phyloP scores from a whole-genome alignment of 1,140 invertebrate species.

The Mycetomoellerius zeteki region DNA sequence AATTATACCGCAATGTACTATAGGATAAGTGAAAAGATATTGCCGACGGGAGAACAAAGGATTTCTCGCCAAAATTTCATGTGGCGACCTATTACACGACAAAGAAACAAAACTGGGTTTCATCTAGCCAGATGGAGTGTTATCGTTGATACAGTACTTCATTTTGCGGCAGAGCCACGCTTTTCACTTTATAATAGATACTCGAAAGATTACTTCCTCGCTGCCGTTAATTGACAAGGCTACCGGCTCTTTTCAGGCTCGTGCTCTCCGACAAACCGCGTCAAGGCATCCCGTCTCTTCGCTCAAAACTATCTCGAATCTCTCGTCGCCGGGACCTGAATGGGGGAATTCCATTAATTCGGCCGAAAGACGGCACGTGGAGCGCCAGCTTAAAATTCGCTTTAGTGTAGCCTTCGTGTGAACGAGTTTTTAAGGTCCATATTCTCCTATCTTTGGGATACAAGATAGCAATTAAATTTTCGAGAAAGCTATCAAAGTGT shows the following conservation, averaged over 20 bases:
- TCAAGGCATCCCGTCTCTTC: conserved; percentile 22
- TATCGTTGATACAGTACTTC: conserved; percentile 59
- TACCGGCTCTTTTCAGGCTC: conserved; percentile 50
- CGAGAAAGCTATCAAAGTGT: neutral
- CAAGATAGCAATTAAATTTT: neutral
- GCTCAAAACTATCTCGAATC: conserved; percentile 69
- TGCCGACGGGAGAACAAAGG: neutral
- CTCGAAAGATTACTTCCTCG: conserved; percentile 70
- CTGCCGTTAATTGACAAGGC: conserved; percentile 71
- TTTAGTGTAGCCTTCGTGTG: neutral
- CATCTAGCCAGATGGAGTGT: conserved; percentile 59
- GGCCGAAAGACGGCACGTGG: conserved; percentile 28
- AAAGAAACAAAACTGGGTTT: neutral
- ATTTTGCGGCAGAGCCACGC: conserved; percentile 55
- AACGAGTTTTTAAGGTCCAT: neutral
- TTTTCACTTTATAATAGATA: conserved; percentile 73
- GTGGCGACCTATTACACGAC: neutral
- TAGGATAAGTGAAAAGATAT: neutral
- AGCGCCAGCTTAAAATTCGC: conserved; percentile 45
- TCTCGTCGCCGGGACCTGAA: conserved; percentile 33
- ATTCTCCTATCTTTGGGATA: neutral
- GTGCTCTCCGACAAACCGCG: conserved; percentile 29
- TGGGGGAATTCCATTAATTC: conserved; percentile 68
- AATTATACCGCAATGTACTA: neutral
- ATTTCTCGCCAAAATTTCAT: neutral